phyloP scores from a whole-genome alignment of 2,888 invertebrate species.

The Troilus luridus region DNA sequence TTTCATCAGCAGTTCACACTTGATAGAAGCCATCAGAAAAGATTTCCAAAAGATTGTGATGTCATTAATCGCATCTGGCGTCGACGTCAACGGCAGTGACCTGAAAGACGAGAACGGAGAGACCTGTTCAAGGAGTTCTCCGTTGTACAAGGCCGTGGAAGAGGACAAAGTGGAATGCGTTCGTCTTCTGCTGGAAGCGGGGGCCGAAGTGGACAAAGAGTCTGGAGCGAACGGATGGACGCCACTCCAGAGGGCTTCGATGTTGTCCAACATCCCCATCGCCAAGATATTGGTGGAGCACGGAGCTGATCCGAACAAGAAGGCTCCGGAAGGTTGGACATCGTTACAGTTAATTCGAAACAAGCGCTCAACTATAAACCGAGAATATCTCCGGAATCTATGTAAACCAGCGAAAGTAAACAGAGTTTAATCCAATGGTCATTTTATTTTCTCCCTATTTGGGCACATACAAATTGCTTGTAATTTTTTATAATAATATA shows the following conservation, averaged over 20 bases:
- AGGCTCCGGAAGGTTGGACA: not conserved
- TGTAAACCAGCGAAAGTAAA: no score
- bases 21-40: not conserved
- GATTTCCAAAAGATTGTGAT: not conserved
- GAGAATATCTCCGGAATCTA: no score
- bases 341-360: not conserved
- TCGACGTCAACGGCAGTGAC: not conserved
- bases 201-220: not conserved
- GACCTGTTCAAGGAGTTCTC: not conserved
- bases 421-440: no score
- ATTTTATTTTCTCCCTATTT: no score
- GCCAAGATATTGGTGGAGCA: constrained; percentile 14
- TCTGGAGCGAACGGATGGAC: not conserved
- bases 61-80: not conserved
- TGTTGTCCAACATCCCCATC: not conserved
- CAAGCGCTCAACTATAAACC: not conserved
- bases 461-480: no score
- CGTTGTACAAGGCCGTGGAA: not conserved
- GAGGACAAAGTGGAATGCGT: not conserved
- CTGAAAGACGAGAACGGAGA: not conserved
- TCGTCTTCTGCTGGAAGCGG: not conserved
- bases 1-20: not conserved
- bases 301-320: not conserved
- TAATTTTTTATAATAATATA: no score
- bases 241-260: not conserved